Evolutionary conservation across 30 jellyfish, hydroid and myxozoan genomes (phyloP), one percentile per base, ranked within the genome.

Genomic region (Hydra vulgaris): DNA sequence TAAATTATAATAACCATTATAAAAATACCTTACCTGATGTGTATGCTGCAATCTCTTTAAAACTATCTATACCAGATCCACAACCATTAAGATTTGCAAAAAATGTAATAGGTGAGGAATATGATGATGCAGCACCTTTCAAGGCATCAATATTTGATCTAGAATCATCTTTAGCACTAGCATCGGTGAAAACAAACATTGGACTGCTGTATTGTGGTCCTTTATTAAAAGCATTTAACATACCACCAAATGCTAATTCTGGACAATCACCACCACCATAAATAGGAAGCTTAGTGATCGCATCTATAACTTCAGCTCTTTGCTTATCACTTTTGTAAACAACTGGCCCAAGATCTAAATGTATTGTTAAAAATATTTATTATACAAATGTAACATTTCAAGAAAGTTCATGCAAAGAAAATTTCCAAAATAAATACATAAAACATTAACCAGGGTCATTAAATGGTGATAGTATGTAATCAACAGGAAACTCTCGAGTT

Each of bases 181-280:
- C 97, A 74, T 90, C 97, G 22, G 97, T 90, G 86, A 90, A 90
- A 1, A 90, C 97, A 25, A 84, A 90, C 97, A 90, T 90, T 4
- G 95, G 95, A 18, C 96, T 86, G 27, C 95, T 90, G 21, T 70
- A 56, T 26, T 70, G 53, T 0, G 97, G 97, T 4, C 78, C 80
- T 3, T 72, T 83, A 56, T 82, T 74, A 81, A 69, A 86, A 22
- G 96, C 97, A 18, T 79, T 89, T 15, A 90, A 66, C 97, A 90
- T 90, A 18, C 97, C 97, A 0, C 82, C 80, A 72, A 90, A 85
- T 16, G 97, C 80, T 21, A 90, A 75, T 56, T 90, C 97, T 16
- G 95, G 95, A 66, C 97, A 90, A 55, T 90, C 97, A 17, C 83
- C 18, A n/a, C 97, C 97, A 1, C 97, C 97, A 19, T 18, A 3